Conservation (phyloP, 92 coral and sea anemone genomes). For the Porites lobata region DNA sequence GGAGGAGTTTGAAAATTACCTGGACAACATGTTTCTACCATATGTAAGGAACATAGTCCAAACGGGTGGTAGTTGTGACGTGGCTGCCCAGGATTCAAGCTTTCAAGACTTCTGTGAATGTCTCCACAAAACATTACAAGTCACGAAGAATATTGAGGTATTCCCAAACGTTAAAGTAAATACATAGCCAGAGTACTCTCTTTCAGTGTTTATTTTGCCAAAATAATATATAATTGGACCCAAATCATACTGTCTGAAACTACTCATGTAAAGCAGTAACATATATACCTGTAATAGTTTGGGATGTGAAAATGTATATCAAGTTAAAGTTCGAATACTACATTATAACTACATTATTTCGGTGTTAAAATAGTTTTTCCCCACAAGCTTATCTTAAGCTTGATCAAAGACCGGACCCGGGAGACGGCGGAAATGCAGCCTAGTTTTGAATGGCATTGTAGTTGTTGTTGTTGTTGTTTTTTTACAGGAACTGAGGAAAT, state of each 20-base stretch:
- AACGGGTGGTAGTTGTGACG: neutral
- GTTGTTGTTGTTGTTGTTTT: neutral
- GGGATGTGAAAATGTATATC: too few relatives aligned
- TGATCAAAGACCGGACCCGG: too few relatives aligned
- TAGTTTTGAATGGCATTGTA: neutral
- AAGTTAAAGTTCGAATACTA: too few relatives aligned
- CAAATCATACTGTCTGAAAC: too few relatives aligned
- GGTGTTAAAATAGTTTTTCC: too few relatives aligned
- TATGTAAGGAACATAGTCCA: constrained; percentile 38
- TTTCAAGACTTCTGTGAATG: constrained; percentile 33
- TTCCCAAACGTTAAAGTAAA: neutral
- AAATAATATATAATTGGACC: too few relatives aligned
- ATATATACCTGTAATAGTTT: too few relatives aligned
- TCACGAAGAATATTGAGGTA: constrained; percentile 13
- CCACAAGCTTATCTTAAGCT: too few relatives aligned
- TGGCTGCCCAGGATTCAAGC: constrained; percentile 19
- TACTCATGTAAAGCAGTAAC: too few relatives aligned
- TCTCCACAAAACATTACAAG: constrained; percentile 22
- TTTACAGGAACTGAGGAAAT: constrained; percentile 23
- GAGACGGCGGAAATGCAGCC: too few relatives aligned
- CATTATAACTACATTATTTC: too few relatives aligned
- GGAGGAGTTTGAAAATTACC: constrained; percentile 32
- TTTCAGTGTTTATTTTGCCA: too few relatives aligned
- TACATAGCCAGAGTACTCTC: neutral
- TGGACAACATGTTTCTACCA: constrained; percentile 50